Evolutionary conservation across 1,140 invertebrate species (phyloP).

Genomic region (Magallana angulata): DNA sequence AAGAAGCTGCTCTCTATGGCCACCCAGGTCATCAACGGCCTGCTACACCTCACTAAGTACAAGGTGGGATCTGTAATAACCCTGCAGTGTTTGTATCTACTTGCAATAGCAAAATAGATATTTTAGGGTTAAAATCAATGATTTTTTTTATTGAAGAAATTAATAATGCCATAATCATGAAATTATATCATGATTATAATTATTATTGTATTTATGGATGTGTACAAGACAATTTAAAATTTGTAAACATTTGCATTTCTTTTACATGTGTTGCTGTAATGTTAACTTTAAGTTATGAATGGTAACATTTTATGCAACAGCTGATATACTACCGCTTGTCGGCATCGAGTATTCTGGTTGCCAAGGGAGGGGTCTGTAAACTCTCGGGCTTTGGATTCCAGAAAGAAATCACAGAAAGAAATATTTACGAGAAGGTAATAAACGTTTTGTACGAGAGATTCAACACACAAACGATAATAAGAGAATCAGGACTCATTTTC

Average conservation of each 20-base stretch:
- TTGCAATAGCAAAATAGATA: neutral
- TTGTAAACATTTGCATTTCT: too few species aligned
- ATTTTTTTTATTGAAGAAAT: too few species aligned
- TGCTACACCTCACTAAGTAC: conserved; percentile 70
- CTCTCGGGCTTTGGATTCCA: conserved; percentile 71
- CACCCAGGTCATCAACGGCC: conserved; percentile 67
- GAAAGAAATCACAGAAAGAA: conserved; percentile 69
- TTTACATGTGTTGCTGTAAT: too few species aligned
- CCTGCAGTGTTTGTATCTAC: neutral
- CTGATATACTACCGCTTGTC: conserved; percentile 69
- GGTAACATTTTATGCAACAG: conserved; percentile 49
- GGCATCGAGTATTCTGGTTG: conserved; percentile 65
- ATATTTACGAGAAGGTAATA: conserved; percentile 68
- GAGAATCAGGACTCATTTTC: too few species aligned
- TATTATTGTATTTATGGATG: too few species aligned
- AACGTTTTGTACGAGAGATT: neutral
- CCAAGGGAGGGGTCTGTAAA: conserved; percentile 71
- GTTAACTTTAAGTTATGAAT: neutral
- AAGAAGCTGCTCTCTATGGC: conserved; percentile 67
- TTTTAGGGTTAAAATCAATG: too few species aligned
- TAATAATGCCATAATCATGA: too few species aligned
- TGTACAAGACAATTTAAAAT: too few species aligned
- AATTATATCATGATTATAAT: too few species aligned
- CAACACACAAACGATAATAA: too few species aligned
- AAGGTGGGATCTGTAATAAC: conserved; percentile 57